Conservation (phyloP, 1,140 invertebrate genomes). For the Tetramorium parvispinum region DNA sequence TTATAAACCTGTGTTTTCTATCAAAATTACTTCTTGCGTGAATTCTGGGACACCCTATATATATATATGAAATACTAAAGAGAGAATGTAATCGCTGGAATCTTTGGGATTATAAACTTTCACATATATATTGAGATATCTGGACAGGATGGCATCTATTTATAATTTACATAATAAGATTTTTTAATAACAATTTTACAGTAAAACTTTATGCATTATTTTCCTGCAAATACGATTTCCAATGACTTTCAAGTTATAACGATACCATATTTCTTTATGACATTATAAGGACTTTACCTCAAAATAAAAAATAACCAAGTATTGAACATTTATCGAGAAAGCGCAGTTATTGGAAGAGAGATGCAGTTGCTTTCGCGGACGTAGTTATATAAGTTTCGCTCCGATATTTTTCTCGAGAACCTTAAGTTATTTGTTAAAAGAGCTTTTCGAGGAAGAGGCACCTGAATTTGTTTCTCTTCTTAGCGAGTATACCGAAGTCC, state of each 20-base stretch:
- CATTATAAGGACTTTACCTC: neutral
- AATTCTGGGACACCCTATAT: too few relatives aligned
- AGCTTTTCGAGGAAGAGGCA: slow-evolving; percentile 43
- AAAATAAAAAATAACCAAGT: slow-evolving; percentile 10
- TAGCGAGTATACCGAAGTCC: slow-evolving; percentile 78
- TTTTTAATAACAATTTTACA: neutral
- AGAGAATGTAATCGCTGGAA: neutral
- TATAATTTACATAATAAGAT: neutral
- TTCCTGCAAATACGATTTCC: neutral
- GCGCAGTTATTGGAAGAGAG: neutral
- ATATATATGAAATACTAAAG: neutral
- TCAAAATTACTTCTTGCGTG: too few relatives aligned
- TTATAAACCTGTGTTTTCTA: too few relatives aligned
- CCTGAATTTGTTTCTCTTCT: slow-evolving; percentile 77
- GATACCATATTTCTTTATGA: neutral
- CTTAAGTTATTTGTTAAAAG: slow-evolving; percentile 22
- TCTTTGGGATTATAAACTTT: neutral
- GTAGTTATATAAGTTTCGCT: slow-evolving; percentile 28
- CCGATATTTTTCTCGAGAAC: neutral
- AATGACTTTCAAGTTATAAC: neutral
- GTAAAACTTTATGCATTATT: neutral
- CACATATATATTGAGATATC: neutral
- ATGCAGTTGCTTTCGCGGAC: neutral
- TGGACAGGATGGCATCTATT: neutral
- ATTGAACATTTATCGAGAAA: neutral